phyloP scores from a whole-genome alignment of 37 sponge, comb jelly and placozoan genomes.

The Dysidea cf. avara region DNA sequence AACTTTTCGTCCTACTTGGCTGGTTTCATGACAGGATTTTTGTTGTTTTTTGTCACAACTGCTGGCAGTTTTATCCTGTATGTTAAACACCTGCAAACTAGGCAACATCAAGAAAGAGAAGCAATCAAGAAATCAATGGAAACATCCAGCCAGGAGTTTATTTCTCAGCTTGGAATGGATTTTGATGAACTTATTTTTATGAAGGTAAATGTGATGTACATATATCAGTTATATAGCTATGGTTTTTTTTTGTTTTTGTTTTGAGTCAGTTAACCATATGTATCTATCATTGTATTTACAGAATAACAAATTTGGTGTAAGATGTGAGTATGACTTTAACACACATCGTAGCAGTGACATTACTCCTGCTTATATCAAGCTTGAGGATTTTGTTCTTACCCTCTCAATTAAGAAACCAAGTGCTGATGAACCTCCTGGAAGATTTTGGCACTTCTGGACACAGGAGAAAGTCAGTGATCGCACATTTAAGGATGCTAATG shows the following conservation, averaged over 20 bases:
- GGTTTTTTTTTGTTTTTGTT: not conserved
- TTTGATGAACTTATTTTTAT: not conserved
- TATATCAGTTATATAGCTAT: not conserved
- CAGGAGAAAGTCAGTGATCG: not conserved
- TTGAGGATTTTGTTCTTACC: constrained; percentile 25
- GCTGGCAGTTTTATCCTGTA: constrained; percentile 49
- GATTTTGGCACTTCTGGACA: constrained; percentile 3
- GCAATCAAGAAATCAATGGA: not conserved
- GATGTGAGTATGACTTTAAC: constrained; percentile 25
- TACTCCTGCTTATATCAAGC: constrained; percentile 4
- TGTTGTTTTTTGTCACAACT: constrained; percentile 42
- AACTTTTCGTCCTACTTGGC: constrained; percentile 59
- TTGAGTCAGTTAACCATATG: too few relatives aligned
- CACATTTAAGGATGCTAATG: not conserved
- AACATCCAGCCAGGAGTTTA: not conserved
- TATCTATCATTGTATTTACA: constrained; percentile 1
- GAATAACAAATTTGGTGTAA: constrained; percentile 38
- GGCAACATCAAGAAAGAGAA: constrained; percentile 3
- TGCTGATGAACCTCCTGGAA: not conserved
- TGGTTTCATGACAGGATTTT: constrained; percentile 62
- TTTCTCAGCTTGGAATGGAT: not conserved
- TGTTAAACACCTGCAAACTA: constrained; percentile 26
- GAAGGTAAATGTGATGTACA: constrained; percentile 2
- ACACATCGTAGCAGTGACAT: constrained; percentile 41
- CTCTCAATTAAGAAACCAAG: constrained; percentile 21